Percentiles rank a stretch among this genome's conserved stretches.
These are phyloP conservation scores for Misgurnus mizolepis DNA, from an alignment of 2,113 vertebrate species.

Conservation along the genomic window DNA sequence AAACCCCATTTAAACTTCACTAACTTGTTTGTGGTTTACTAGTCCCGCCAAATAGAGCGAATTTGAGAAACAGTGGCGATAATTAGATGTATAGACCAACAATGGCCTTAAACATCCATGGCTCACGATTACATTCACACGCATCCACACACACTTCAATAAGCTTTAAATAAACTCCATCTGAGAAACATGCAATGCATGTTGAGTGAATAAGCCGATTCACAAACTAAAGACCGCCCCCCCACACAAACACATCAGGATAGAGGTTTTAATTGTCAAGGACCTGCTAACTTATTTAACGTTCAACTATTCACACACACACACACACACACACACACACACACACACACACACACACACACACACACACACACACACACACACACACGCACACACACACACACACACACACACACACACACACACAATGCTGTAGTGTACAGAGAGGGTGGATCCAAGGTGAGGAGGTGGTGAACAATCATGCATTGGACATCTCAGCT, in stretches of 20 bases:
- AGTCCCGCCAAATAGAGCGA: background rate
- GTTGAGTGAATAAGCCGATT: slow-evolving; percentile 56
- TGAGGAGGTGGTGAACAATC: slow-evolving; percentile 56
- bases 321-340: background rate
- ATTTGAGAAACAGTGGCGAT: background rate
- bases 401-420: slow-evolving; percentile 2
- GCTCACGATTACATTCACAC: slow-evolving; percentile 20
- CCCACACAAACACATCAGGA: slow-evolving; percentile 24
- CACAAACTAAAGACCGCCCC: slow-evolving; percentile 45
- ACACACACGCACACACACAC: background rate
- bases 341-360: slow-evolving; percentile 1
- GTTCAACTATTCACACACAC: background rate
- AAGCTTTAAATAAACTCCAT: slow-evolving; percentile 46
- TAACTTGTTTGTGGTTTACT: background rate
- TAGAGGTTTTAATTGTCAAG: slow-evolving; percentile 19
- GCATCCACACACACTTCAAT: background rate
- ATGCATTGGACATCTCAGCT: slow-evolving; percentile 93
- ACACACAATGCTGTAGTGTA: slow-evolving; percentile 15
- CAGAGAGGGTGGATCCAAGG: slow-evolving; percentile 10
- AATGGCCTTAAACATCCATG: slow-evolving; percentile 5
- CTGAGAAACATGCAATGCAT: slow-evolving; percentile 61
- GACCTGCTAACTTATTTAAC: background rate
- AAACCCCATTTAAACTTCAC: background rate
- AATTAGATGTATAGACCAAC: background rate
- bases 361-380: slow-evolving; percentile 2